Base-by-base conservation (phyloP, 2,888 invertebrate genomes). In the Pegoplata infirma region DNA sequence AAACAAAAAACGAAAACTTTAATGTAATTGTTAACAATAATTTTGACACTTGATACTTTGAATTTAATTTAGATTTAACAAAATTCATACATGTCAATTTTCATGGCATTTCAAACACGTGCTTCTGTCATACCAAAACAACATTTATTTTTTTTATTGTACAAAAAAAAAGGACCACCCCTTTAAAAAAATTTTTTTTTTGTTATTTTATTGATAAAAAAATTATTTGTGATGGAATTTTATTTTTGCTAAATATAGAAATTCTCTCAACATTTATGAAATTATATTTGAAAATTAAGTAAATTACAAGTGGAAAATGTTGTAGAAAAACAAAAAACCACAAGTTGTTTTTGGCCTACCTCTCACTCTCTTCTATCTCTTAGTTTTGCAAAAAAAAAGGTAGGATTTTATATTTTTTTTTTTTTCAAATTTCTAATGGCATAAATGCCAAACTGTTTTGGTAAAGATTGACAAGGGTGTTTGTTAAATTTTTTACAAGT, bases 1-100 rank as follows among this genome's bases (percentile, higher is more conserved):
- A 66, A 44, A 23, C 4, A 47, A 19, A 46, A 46, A 55, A 19
- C 25, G 49, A 25, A 69, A 80, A 72, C 72, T 81, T 81, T 76
- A 80, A 76, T 76, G 49, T 69, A 79, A 79, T 81, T 81, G 79
- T 79, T 72, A 77, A 68, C 80, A 80, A 83, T 80, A 75, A 84
- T 82, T 85, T 84, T 85, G 85, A 85, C 85, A 88, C 85, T 86
- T 86, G 88, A 88, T 88, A 87, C 84, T 85, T 84, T 84, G 84
- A 86, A 87, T 85, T 85, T 76, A 84, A 86, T 86, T 86, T 86
- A 36, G 75, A 75, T 67, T 82, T 32, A 69, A 61, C 72, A 79
- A 73, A 28, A 68, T 64, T 72, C 76, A 64, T 76, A 73, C 76
- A 76, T 81, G 81, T 81, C 77, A 80, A 80, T 80, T 76, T 79